These are phyloP conservation scores for Nephrotoma flavescens DNA, from an alignment of 2,888 invertebrate species.

Conservation along the genomic window DNA sequence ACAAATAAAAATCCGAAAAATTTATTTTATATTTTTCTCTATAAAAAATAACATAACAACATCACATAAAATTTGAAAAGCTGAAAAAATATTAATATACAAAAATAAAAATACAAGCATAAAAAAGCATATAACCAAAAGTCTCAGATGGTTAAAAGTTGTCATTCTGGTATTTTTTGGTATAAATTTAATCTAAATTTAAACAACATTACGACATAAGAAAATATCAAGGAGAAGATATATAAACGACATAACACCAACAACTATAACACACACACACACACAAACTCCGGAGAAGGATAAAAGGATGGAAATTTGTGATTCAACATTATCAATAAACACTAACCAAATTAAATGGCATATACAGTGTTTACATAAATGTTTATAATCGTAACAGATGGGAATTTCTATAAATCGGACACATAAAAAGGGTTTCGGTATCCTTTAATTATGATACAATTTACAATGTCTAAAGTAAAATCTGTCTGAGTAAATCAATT, in stretches of 20 bases:
- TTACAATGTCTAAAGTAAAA: not conserved
- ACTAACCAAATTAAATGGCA: not conserved
- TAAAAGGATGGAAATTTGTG: not conserved
- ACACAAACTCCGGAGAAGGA: not conserved
- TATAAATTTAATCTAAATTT: constrained; percentile 3
- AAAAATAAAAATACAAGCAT: not conserved
- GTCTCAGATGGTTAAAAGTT: constrained; percentile 2
- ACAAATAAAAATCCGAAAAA: not conserved
- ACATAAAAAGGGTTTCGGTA: not conserved
- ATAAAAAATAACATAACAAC: not conserved
- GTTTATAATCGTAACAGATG: not conserved
- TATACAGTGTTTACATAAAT: not conserved
- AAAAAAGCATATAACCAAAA: not conserved
- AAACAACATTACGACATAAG: not conserved
- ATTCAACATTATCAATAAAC: constrained; percentile 1
- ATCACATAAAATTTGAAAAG: not conserved
- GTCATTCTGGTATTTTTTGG: not conserved
- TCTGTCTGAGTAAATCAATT: not conserved
- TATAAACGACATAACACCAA: not conserved
- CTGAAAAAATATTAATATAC: not conserved
- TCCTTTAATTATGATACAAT: not conserved
- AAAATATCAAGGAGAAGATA: not conserved
- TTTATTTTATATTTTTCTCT: not conserved
- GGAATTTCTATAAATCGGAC: not conserved
- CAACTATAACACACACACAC: not conserved